Base-by-base conservation (phyloP, 2,888 invertebrate genomes). In the Clitarchus hookeri region DNA sequence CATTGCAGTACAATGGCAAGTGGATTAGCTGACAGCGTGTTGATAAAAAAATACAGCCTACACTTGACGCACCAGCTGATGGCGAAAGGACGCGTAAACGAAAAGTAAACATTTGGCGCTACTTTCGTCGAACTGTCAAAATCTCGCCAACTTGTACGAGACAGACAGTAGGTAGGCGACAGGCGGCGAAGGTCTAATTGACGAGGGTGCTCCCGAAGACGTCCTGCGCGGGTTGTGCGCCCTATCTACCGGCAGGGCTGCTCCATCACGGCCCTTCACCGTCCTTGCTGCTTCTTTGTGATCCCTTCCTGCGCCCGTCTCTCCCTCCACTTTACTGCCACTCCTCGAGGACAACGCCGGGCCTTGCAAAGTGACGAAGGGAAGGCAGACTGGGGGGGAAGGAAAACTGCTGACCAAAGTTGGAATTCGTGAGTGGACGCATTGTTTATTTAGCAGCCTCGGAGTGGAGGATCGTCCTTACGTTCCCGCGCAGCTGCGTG, bases 391-490 rank as follows among this genome's bases (percentile, higher is more conserved):
- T 13, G 65, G n/a, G 65, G 16, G 8, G 65, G 16, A 23, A 65
- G 16, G 16, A n/a, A 65, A 65, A 65, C 65, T 65, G 65, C 65
- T 65, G 65, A 65, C 65, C 65, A 65, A 65, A 65, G 65, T 65
- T 65, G n/a, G 19, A 65, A 65, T 23, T 8, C 65, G 19, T 65
- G 65, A 65, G 65, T 65, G 65, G 65, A 65, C 65, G 65, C 65
- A 65, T 65, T 65, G 65, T 65, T 65, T 65, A 65, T 65, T 65
- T 65, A 65, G 65, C 65, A n/a, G 65, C n/a, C 65, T 23, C 16
- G 1, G 65, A 65, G 65, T 65, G n/a, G 65, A 65, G 65, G 65
- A n/a, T 23, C 8, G 11, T 65, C 65, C 65, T 65, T 65, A 65
- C 65, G 11, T 65, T 65, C 65, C 48, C 48, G 48, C 16, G 65